Percentiles rank a stretch among this genome's conserved stretches.
Evolutionary conservation across 2,113 vertebrate species (phyloP).

Genomic region (Burhinus oedicnemus): DNA sequence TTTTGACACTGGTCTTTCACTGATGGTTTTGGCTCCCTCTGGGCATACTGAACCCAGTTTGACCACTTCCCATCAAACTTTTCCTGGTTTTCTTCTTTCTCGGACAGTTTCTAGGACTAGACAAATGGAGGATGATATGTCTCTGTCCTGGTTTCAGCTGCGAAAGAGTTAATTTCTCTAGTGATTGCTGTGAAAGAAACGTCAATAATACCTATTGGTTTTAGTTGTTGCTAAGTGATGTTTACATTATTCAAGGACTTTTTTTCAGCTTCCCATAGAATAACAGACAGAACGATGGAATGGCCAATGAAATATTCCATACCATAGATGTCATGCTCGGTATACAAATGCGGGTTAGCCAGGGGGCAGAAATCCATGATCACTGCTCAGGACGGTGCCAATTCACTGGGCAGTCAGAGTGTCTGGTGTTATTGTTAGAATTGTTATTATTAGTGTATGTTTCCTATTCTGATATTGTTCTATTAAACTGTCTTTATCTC

Average conservation of each 20-base stretch:
- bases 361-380: not conserved
- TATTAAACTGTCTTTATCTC: not conserved
- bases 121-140: not conserved
- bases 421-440: not conserved
- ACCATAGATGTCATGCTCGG: not conserved
- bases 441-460: not conserved
- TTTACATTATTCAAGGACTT: not conserved
- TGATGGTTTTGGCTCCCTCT: not conserved
- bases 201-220: not conserved
- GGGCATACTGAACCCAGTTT: not conserved
- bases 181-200: not conserved
- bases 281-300: not conserved
- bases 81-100: not conserved
- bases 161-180: not conserved
- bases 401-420: not conserved
- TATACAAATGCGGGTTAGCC: not conserved
- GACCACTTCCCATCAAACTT: not conserved
- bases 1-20: not conserved
- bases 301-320: not conserved
- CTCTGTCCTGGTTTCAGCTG: not conserved
- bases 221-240: not conserved
- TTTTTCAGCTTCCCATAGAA: not conserved
- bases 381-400: not conserved
- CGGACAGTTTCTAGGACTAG: not conserved
- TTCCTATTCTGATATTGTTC: not conserved